Evolutionary conservation across 2,797 vertebrate species (phyloP).

Genomic region (Mus spretus): DNA sequence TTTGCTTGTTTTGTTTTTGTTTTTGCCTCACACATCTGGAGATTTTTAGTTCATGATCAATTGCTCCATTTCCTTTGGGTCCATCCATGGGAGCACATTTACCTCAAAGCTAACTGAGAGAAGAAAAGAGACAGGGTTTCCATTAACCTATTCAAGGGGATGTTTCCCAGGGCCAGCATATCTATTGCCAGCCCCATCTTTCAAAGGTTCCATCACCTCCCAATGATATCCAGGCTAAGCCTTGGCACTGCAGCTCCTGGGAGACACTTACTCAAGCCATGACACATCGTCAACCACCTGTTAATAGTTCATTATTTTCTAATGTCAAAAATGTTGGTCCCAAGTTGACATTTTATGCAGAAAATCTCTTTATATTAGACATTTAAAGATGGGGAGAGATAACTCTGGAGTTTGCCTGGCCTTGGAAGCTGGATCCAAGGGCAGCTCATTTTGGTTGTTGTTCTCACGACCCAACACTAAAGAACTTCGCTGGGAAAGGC

Average conservation of each 20-base stretch:
- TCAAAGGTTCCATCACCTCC: background rate
- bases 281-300: background rate
- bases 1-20: background rate
- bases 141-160: background rate
- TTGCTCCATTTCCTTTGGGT: background rate
- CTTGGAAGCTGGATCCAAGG: conserved; percentile 53
- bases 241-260: background rate
- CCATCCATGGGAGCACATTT: background rate
- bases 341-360: conserved; percentile 26
- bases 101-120: background rate
- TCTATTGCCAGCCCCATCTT: background rate
- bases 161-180: background rate
- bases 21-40: background rate
- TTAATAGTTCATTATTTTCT: conserved; percentile 38
- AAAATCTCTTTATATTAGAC: conserved; percentile 29
- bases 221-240: background rate
- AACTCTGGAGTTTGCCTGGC: conserved; percentile 20
- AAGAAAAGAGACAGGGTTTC: background rate
- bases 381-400: background rate
- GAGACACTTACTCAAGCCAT: background rate
- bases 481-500: conserved; percentile 59
- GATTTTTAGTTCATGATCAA: background rate
- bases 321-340: conserved; percentile 30
- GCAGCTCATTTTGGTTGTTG: conserved; percentile 33
- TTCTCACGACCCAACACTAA: background rate